These are phyloP conservation scores for Phenganax marumi DNA, from an alignment of 92 coral and sea anemone genomes.

Conservation along the genomic window DNA sequence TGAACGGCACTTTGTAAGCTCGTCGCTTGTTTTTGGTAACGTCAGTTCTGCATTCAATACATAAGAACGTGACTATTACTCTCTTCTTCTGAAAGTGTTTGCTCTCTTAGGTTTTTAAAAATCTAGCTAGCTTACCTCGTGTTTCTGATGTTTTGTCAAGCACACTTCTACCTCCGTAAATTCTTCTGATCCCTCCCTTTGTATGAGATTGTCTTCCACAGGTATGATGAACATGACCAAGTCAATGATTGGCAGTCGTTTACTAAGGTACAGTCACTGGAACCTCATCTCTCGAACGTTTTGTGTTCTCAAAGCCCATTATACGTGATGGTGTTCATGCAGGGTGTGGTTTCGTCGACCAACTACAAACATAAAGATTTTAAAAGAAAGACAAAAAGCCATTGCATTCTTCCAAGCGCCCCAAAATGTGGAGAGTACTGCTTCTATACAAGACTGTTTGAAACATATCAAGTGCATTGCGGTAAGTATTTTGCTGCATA, in stretches of 20 bases:
- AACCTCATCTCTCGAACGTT: background rate
- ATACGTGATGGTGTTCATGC: background rate
- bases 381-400: constrained; percentile 90
- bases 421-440: constrained; percentile 77
- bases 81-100: no score
- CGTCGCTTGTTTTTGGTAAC: no score
- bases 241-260: constrained; percentile 76
- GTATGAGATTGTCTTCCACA: constrained; percentile 3
- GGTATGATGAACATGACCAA: constrained; percentile 86
- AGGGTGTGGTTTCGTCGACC: constrained; percentile 99
- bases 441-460: constrained; percentile 85
- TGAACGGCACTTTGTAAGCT: no score
- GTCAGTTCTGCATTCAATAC: no score
- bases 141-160: no score
- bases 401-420: constrained; percentile 69
- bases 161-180: background rate
- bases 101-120: no score
- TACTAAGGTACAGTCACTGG: constrained; percentile 63
- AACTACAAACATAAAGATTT: constrained; percentile 65
- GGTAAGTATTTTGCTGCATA: constrained; percentile 52
- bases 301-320: background rate
- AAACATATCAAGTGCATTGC: constrained; percentile 88
- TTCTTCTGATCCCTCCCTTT: background rate
- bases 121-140: no score
- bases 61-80: no score